Evolutionary conservation across 2,113 vertebrate species (phyloP).

Genomic region (Miniopterus natalensis): DNA sequence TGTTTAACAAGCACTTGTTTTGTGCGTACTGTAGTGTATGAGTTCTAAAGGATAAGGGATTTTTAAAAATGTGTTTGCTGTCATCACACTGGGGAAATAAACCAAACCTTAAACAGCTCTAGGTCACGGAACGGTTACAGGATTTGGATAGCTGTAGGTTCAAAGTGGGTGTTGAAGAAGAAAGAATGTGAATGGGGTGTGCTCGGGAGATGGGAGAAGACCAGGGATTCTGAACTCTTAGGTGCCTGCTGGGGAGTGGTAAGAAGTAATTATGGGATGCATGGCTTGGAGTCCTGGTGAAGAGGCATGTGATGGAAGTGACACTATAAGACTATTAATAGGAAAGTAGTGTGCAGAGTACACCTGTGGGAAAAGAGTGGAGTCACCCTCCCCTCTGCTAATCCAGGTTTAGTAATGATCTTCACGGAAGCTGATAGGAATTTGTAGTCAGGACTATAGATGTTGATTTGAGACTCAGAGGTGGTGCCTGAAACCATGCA

Average conservation of each 20-base stretch:
- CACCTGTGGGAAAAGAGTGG: not conserved
- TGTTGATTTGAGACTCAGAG: not conserved
- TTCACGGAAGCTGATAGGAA: not conserved
- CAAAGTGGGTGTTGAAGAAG: not conserved
- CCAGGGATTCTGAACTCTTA: not conserved
- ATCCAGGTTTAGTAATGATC: no score
- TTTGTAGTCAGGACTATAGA: not conserved
- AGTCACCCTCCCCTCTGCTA: accelerated
- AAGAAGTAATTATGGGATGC: not conserved
- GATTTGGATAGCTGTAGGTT: not conserved
- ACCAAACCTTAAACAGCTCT: not conserved
- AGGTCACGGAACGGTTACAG: not conserved
- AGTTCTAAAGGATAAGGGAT: not conserved
- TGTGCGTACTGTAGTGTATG: not conserved
- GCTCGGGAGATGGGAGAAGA: not conserved
- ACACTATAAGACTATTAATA: accelerated
- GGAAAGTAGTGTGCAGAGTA: not conserved
- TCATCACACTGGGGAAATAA: not conserved
- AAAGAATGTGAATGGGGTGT: not conserved
- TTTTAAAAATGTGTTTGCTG: not conserved
- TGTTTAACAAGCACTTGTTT: not conserved
- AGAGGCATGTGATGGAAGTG: not conserved
- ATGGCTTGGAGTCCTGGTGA: not conserved
- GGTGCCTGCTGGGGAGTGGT: not conserved
- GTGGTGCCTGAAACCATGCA: not conserved